Conservation (phyloP, 2,113 vertebrate species). For the Condylura cristata region DNA sequence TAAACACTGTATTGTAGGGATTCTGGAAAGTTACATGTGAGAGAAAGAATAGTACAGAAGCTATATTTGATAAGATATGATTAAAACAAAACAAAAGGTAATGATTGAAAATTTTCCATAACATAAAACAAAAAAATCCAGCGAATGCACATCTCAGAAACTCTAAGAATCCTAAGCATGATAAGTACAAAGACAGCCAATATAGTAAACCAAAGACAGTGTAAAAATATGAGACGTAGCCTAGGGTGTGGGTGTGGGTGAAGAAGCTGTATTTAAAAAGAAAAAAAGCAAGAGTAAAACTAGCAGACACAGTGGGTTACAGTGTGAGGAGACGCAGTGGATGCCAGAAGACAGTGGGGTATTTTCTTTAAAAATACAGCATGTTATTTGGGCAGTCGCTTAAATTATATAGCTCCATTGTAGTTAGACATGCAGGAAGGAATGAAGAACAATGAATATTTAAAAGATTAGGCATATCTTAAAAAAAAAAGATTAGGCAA, state of each 20-base stretch:
- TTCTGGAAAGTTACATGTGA: neutral
- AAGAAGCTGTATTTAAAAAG: neutral
- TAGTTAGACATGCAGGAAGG: neutral
- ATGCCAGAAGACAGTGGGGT: neutral
- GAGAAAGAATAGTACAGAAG: neutral
- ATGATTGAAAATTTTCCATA: neutral
- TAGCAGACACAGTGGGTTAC: neutral
- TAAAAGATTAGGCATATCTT: neutral
- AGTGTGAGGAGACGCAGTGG: neutral
- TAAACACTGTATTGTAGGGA: neutral
- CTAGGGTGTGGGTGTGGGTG: neutral
- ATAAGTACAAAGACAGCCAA: neutral
- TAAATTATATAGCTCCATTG: neutral
- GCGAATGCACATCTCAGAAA: neutral
- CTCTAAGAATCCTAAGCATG: neutral
- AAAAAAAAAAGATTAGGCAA: neutral
- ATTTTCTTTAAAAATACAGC: neutral
- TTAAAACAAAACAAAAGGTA: no score
- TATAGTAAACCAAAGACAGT: neutral
- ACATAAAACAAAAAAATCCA: neutral
- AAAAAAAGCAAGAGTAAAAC: neutral
- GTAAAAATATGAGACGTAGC: neutral
- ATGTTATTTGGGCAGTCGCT: neutral
- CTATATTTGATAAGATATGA: neutral
- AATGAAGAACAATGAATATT: slow-evolving; percentile 12